Conservation (phyloP, 2,888 invertebrate genomes). For the Clitarchus hookeri region DNA sequence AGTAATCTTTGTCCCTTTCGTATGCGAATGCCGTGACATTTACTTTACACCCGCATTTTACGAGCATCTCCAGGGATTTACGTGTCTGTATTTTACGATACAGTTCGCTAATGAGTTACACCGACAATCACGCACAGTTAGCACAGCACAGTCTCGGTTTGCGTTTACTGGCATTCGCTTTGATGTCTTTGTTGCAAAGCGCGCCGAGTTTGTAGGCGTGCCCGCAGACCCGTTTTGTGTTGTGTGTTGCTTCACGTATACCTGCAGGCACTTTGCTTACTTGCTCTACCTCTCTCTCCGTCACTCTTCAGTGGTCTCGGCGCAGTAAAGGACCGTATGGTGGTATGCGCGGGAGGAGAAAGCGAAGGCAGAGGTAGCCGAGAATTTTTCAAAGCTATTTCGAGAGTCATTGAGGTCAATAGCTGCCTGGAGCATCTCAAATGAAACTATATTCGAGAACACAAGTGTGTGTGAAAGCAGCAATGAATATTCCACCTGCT, state of each 20-base stretch:
- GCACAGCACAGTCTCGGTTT: too few relatives aligned
- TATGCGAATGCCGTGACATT: neutral
- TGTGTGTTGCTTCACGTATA: neutral
- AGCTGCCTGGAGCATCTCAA: neutral
- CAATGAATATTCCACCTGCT: neutral
- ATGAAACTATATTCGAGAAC: neutral
- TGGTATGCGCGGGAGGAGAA: neutral
- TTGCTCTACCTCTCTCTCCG: neutral
- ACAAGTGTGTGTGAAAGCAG: neutral
- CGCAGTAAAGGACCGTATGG: neutral
- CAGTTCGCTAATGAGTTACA: neutral
- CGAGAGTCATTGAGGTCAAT: conserved; percentile 1
- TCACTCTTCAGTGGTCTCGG: too few relatives aligned
- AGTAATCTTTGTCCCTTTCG: neutral
- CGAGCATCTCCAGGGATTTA: neutral
- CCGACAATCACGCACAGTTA: neutral
- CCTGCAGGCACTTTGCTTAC: neutral
- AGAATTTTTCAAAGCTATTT: neutral
- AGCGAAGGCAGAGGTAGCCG: neutral
- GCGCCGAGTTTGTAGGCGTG: neutral
- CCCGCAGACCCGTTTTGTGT: neutral
- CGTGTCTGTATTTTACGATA: neutral
- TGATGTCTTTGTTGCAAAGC: neutral
- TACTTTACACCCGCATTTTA: neutral
- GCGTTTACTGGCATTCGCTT: neutral